phyloP scores from a whole-genome alignment of 1,140 invertebrate genomes.

The Drosophila littoralis region DNA sequence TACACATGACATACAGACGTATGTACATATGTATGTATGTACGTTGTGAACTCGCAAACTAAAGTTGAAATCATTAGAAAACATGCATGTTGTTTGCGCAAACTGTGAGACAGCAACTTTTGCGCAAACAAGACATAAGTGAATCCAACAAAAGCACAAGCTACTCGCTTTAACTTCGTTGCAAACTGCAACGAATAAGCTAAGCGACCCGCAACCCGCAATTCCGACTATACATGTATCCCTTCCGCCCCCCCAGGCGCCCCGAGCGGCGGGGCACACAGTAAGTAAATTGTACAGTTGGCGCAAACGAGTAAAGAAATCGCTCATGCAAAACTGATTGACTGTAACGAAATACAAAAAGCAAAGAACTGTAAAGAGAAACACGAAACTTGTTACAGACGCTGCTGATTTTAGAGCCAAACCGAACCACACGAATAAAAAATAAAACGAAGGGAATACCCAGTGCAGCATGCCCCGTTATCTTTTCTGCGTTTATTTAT shows the following conservation, averaged over 20 bases:
- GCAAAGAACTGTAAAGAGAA: conserved; percentile 74
- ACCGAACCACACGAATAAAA: conserved; percentile 7
- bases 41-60: not conserved
- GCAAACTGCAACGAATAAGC: conserved; percentile 23
- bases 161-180: conserved; percentile 64
- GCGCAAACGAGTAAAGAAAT: conserved; percentile 82
- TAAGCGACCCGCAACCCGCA: conserved; percentile 42
- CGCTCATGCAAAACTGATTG: conserved; percentile 81
- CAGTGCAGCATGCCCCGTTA: conserved; percentile 46
- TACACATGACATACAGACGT: not conserved
- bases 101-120: conserved; percentile 42
- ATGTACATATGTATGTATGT: not conserved
- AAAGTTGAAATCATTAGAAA: conserved; percentile 15
- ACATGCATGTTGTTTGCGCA: conserved; percentile 33
- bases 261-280: conserved; percentile 3
- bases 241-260: not conserved
- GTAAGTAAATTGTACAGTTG: conserved; percentile 78
- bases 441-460: conserved; percentile 2
- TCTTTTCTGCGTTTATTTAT: conserved; percentile 72
- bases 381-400: conserved; percentile 79
- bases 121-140: conserved; percentile 40
- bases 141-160: conserved; percentile 46
- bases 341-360: conserved; percentile 72
- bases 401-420: conserved; percentile 70
- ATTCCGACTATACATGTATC: conserved; percentile 1